Percentiles rank a stretch among this genome's conserved stretches.
These are phyloP conservation scores for Trissolcus japonicus DNA, from an alignment of 2,888 invertebrate genomes.

Conservation along the genomic window DNA sequence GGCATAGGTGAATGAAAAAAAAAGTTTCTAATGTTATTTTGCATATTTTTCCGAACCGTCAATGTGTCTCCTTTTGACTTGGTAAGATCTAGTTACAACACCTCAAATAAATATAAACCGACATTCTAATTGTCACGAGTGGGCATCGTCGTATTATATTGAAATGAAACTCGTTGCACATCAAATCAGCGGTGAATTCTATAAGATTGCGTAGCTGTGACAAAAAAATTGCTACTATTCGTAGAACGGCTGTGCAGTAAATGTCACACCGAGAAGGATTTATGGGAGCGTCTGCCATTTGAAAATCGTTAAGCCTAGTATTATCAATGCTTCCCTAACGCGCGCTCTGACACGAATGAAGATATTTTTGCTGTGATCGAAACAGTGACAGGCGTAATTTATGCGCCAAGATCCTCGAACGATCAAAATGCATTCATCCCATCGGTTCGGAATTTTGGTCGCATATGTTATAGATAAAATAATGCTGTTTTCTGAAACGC, in stretches of 20 bases:
- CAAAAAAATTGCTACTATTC: constrained; percentile 47
- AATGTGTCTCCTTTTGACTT: too few species aligned
- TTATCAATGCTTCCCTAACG: constrained; percentile 57
- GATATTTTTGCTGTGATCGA: constrained; percentile 59
- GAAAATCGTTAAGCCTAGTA: constrained; percentile 59
- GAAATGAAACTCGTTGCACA: constrained; percentile 38
- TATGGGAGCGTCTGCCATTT: constrained; percentile 53
- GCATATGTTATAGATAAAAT: constrained; percentile 49
- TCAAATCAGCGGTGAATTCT: constrained; percentile 48
- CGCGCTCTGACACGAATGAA: constrained; percentile 53
- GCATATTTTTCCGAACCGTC: too few species aligned
- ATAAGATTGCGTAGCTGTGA: constrained; percentile 47
- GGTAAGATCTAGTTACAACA: too few species aligned
- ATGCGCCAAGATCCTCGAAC: constrained; percentile 57
- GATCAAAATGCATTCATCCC: constrained; percentile 58
- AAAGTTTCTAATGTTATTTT: too few species aligned
- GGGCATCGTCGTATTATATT: constrained; percentile 7
- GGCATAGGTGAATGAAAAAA: too few species aligned
- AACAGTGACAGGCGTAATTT: constrained; percentile 57
- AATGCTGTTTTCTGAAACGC: constrained; percentile 50
- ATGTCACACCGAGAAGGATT: constrained; percentile 53
- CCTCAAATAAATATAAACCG: too few species aligned
- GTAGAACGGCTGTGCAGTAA: constrained; percentile 38
- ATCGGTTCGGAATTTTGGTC: constrained; percentile 47
- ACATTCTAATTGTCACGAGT: neutral